These are phyloP conservation scores for Rhyacichthys aspro DNA, from an alignment of 2,797 vertebrate genomes.

Conservation along the genomic window DNA sequence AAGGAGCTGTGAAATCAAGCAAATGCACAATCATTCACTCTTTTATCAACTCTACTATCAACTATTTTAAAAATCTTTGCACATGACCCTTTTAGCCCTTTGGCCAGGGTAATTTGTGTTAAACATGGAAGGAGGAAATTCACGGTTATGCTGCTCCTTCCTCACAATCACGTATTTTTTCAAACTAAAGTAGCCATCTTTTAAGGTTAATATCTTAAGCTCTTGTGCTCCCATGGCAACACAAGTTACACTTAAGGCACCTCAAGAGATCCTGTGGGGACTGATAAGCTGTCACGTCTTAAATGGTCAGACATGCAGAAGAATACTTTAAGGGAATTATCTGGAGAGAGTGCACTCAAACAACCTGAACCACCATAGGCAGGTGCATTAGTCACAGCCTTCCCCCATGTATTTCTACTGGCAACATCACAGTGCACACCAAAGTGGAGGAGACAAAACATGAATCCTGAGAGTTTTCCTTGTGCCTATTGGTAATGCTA, in stretches of 20 bases:
- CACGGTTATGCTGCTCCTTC: constrained; percentile 4
- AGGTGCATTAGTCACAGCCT: constrained; percentile 11
- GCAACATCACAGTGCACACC: constrained; percentile 18
- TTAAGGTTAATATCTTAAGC: not conserved
- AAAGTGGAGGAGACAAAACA: constrained; percentile 17
- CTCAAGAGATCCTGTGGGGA: constrained; percentile 3
- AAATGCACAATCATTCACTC: constrained; percentile 27
- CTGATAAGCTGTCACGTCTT: constrained; percentile 11
- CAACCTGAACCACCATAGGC: not conserved
- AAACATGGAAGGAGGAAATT: constrained; percentile 2
- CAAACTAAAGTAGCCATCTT: constrained; percentile 12
- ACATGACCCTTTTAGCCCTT: constrained; percentile 32
- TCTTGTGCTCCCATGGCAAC: constrained; percentile 5
- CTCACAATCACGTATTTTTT: constrained; percentile 4
- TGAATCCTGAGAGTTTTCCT: constrained; percentile 11
- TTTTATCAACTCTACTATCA: constrained; percentile 28
- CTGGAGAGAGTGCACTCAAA: not conserved
- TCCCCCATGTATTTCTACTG: constrained; percentile 2
- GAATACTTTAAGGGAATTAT: constrained; percentile 23
- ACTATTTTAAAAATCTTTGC: constrained; percentile 11
- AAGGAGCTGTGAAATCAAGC: constrained; percentile 56
- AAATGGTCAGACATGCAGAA: constrained; percentile 8
- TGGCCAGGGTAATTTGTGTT: constrained; percentile 20
- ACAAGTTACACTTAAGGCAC: constrained; percentile 18
- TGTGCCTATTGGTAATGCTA: constrained; percentile 2